A percentile compares a stretch with the other conserved stretches of the same genome.
Conservation (phyloP, 2,113 vertebrate species). For the Melanotaenia duboulayi region DNA sequence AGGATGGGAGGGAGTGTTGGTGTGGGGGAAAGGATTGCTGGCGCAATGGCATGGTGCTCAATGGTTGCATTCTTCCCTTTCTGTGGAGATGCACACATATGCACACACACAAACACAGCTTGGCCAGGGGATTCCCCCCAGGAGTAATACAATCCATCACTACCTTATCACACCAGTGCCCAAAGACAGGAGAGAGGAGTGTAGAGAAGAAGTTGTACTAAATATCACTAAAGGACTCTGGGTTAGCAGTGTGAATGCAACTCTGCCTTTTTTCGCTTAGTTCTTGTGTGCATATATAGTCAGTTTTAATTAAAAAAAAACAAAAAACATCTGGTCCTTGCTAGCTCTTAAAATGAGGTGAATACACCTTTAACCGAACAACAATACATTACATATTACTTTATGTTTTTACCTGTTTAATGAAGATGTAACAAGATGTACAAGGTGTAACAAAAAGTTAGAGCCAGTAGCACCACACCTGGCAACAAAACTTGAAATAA, state of each 20-base stretch:
- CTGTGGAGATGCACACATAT: constrained; percentile 42
- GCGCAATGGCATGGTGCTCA: constrained; percentile 72
- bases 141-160: constrained; percentile 74
- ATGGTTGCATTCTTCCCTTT: constrained; percentile 79
- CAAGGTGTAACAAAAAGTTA: no score
- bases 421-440: no score
- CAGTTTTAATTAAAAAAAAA: no score
- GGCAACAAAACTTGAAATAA: no score
- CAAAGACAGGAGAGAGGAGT: constrained; percentile 76
- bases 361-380: no score
- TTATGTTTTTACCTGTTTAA: no score
- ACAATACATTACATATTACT: no score
- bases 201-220: constrained; percentile 57
- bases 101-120: constrained; percentile 28
- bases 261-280: constrained; percentile 1
- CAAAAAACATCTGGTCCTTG: no score
- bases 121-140: constrained; percentile 74
- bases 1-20: constrained; percentile 60
- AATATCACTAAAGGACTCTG: constrained; percentile 52
- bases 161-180: constrained; percentile 80
- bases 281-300: constrained; percentile 15
- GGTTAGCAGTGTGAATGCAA: constrained; percentile 30
- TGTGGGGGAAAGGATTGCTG: constrained; percentile 67
- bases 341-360: no score
- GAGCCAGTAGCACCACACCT: no score